A percentile compares a stretch with the other conserved stretches of the same genome.
phyloP scores from a whole-genome alignment of 1,140 invertebrate genomes.

The Chironomus striatipennis region DNA sequence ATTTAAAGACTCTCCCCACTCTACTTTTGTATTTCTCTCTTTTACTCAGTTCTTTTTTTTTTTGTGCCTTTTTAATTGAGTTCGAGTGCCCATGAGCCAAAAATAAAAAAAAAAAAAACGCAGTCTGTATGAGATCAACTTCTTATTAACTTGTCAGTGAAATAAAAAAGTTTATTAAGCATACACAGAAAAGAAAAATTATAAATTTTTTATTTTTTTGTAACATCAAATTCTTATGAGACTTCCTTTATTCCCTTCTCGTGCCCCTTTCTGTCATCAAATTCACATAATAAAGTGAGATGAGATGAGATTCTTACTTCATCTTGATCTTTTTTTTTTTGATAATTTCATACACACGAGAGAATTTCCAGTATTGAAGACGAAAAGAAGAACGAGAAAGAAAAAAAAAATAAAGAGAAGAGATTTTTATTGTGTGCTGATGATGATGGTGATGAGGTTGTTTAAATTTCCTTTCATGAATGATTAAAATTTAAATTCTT shows the following conservation, averaged over 20 bases:
- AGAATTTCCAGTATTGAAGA: not conserved
- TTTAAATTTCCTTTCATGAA: too few species aligned
- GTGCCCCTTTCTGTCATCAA: not conserved
- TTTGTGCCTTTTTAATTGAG: not conserved
- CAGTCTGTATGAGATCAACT: not conserved
- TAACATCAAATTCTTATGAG: not conserved
- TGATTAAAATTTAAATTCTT: too few species aligned
- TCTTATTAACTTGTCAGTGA: constrained; percentile 5
- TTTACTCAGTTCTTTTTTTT: too few species aligned
- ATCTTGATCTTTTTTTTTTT: not conserved
- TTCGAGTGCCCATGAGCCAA: not conserved
- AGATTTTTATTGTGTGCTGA: too few species aligned
- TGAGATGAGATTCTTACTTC: not conserved
- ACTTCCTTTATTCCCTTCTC: constrained; percentile 12
- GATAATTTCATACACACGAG: constrained; percentile 7
- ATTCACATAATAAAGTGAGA: not conserved
- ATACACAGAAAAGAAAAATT: not conserved
- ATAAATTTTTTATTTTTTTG: not conserved
- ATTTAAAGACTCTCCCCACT: too few species aligned
- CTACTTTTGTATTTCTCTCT: too few species aligned
- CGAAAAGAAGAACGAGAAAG: too few species aligned
- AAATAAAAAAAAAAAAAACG: not conserved
- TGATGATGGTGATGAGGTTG: too few species aligned
- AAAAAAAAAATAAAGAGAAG: too few species aligned
- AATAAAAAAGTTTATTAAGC: not conserved